Evolutionary conservation across 2,113 vertebrate species (phyloP), one percentile per base, ranked within the genome.

Genomic region (Labrus mixtus): DNA sequence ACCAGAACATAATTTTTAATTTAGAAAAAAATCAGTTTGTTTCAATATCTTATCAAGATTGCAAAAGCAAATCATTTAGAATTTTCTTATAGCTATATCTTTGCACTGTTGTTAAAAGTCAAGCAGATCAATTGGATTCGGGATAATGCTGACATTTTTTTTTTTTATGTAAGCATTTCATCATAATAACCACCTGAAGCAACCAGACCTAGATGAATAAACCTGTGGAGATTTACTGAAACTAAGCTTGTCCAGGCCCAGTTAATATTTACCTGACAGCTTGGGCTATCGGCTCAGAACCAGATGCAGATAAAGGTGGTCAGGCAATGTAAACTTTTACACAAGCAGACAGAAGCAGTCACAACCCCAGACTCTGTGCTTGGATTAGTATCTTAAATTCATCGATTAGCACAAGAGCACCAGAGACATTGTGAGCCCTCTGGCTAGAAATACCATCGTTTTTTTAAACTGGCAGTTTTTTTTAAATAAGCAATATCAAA

Each of bases 291-390:
- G 41, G 39, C 71, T 81, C 60, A 61, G 73, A 77, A 69, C 62
- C 59, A 86, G 73, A 72, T 86, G 62, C 73, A 81, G 74, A 66
- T 76, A 43, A 48, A 88, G 37, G 51, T 84, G 79, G 48, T 86
- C 63, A 60, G 61, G 67, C 25, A 66, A 20, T 61, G 65, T 81
- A 57, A 73, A 78, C 70, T 22, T 66, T 43, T 22, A 55, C 75
- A 51, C 16, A 60, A 56, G 55, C 79, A 86, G 58, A 82, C 63
- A 64, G 72, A 29, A 64, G 73, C 63, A 15, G 10, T 11, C 61
- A 54, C 55, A 33, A 48, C 36, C 25, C 11, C 25, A 50, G 64
- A 68, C 57, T 36, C 13, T 68, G 4, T 12, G 7, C 25, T 3
- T 64, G 64, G 59, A 76, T 73, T 48, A 54, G 45, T 57, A 22